Evolutionary conservation across 2,888 invertebrate genomes (phyloP).

Genomic region (Craniophora ligustri): DNA sequence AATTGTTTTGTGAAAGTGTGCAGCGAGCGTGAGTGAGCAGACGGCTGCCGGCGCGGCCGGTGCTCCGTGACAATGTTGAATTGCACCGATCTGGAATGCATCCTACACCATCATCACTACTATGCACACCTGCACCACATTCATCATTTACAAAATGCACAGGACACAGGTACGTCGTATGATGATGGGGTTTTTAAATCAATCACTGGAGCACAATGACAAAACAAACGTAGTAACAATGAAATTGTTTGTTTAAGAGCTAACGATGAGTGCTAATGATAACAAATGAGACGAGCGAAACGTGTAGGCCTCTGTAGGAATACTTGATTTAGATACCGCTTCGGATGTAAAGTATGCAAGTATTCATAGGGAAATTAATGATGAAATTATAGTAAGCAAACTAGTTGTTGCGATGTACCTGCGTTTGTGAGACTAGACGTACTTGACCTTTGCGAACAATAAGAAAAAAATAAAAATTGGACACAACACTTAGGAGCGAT

Average conservation of each 20-base stretch:
- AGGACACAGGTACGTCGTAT: slow-evolving; percentile 88
- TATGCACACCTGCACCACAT: slow-evolving; percentile 92
- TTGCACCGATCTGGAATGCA: slow-evolving; percentile 93
- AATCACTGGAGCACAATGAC: slow-evolving; percentile 67
- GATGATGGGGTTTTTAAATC: slow-evolving; percentile 62
- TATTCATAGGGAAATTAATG: slow-evolving; percentile 60
- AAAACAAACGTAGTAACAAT: slow-evolving; percentile 71
- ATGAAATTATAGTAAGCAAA: slow-evolving; percentile 47
- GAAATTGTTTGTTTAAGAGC: slow-evolving; percentile 77
- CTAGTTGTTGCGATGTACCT: slow-evolving; percentile 60
- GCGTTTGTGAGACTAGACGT: slow-evolving; percentile 57
- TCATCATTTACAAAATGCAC: slow-evolving; percentile 91
- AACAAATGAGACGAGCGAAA: slow-evolving; percentile 70
- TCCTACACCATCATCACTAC: slow-evolving; percentile 92
- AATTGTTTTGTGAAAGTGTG: slow-evolving; percentile 88
- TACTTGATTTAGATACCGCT: slow-evolving; percentile 63
- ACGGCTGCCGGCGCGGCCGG: slow-evolving; percentile 72
- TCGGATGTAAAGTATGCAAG: slow-evolving; percentile 54
- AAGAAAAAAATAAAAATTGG: slow-evolving; percentile 65
- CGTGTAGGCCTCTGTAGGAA: slow-evolving; percentile 58
- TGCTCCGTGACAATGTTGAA: slow-evolving; percentile 90
- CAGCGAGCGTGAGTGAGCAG: slow-evolving; percentile 80
- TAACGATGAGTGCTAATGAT: slow-evolving; percentile 77
- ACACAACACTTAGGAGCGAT: slow-evolving; percentile 64
- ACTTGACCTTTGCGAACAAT: slow-evolving; percentile 80